A percentile compares a stretch with the other conserved stretches of the same genome.
Evolutionary conservation across 2,797 vertebrate genomes (phyloP).

Genomic region (Petrocephalus sullivani): DNA sequence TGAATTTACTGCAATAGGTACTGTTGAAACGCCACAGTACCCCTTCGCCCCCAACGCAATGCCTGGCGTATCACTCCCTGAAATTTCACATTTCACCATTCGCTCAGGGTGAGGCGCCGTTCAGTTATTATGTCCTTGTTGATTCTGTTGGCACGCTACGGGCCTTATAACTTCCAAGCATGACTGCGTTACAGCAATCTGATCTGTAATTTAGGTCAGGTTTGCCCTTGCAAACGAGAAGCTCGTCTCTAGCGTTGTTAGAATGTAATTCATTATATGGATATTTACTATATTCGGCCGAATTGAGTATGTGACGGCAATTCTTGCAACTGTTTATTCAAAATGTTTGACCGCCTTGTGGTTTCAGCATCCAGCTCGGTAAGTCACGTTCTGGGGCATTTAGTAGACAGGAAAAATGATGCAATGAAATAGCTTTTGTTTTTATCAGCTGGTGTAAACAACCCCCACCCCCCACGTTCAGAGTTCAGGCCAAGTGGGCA

Average conservation of each 20-base stretch:
- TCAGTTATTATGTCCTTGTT: not conserved
- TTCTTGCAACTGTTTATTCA: not conserved
- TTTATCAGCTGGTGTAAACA: not conserved
- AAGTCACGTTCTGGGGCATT: not conserved
- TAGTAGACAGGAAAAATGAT: not conserved
- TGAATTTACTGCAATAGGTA: not conserved
- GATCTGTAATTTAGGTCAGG: conserved; percentile 7
- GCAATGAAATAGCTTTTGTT: not conserved
- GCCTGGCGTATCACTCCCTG: not conserved
- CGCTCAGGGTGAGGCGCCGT: not conserved
- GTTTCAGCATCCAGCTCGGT: not conserved
- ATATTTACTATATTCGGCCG: not conserved
- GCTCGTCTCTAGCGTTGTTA: not conserved
- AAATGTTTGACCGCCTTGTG: not conserved
- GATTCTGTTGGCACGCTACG: not conserved
- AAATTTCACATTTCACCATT: not conserved
- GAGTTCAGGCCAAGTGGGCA: not conserved
- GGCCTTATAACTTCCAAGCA: not conserved
- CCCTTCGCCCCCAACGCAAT: not conserved
- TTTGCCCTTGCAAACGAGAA: conserved; percentile 1
- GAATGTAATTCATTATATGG: conserved; percentile 12
- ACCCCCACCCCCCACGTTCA: not conserved
- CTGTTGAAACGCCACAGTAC: not conserved
- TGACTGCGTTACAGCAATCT: not conserved
- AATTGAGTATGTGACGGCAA: not conserved